Base-by-base conservation (phyloP, 2,113 vertebrate species). In the Guaruba guarouba region DNA sequence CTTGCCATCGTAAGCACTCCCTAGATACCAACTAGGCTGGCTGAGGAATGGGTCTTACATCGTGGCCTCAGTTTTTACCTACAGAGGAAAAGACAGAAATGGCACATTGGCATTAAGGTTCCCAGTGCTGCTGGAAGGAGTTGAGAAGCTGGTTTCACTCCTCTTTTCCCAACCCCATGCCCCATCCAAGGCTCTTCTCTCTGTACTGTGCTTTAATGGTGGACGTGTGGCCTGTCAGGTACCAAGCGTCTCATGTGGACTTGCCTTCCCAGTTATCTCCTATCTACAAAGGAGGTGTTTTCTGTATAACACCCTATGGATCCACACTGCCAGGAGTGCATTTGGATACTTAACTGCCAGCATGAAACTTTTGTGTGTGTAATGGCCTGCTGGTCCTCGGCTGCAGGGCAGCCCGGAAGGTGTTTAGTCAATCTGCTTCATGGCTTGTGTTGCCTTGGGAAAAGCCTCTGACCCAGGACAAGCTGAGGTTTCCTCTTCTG, bases 291-390 rank as follows among this genome's bases (percentile, higher is more conserved):
- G 52, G 10, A 10, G 22, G 18, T 25, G 37, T 22, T 69, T 78
- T 74, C 46, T 63, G n/a, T 28, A 15, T 20, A 8, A 25, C 2
- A 0, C 28, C 59, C 41, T 23, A 18, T 33, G 23, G 39, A 85
- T 23, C 62, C 31, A 3, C 3, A 0, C 3, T 16, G 41, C 52
- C 52, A 48, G 52, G 44, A 64, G 17, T 2, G 22, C 52, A 17
- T 3, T 2, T 22, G 46, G 70, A 5, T 9, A 5, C 1, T 7
- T 57, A 25, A 7, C 57, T 83, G 76, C 37, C 9, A 11, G 43
- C 46, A 2, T 5, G 62, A 76, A 15, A 19, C 31, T 35, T 49
- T 46, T 46, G 0, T 2, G 41, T 17, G 0, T 5, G 9, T 13
- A 0, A 27, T 5, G 1, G 70, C 63, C 39, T 67, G 48, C 44